Base-by-base conservation (phyloP, 2,113 vertebrate genomes). In the cat (Felis catus) region DNA sequence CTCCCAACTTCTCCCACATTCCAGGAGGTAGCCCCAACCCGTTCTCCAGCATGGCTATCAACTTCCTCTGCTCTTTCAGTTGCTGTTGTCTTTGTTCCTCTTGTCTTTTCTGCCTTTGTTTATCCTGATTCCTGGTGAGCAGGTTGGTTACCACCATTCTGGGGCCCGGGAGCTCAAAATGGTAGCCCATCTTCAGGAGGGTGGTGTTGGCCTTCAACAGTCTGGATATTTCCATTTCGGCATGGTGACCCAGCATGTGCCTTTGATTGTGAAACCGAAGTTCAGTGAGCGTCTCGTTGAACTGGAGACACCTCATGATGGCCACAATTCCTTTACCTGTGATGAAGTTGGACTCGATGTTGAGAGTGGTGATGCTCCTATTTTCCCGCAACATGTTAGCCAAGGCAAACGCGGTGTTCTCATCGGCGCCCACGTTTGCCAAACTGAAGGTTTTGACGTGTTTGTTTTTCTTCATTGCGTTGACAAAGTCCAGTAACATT, bases 211-310 rank as follows among this genome's bases (percentile, higher is more conserved):
- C 99, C 98, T 99, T 99, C 82, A 99, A 98, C 58, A 99, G 99
- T 89, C 99, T 99, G 19, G 99, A 98, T 0, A 99, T 99, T 97
- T 99, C 99, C 99, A 99, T 99, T 97, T 99, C 99, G 0, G 99
- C 99, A 0, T 99, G 99, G 97, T 99, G 99, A 88, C 99, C 99
- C 97, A 99, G 97, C 99, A 99, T 99, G 98, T 99, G 99, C n/a
- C 99, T 98, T 98, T 99, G 99, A 96, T 99, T 99, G 99, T 99
- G 99, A 89, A 99, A 99, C n/a, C 99, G 99, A 45, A 99, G 98
- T 97, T 99, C 99, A 0, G 99, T 99, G 53, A 99, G 98, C 0
- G 99, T 99, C 98, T 99, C 99, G 0, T 99, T 99, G 98, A 99
- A 99, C 96, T 99, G 99, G 53, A 99, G 99, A 97, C 99, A 99